Base-by-base conservation (phyloP, 2,888 invertebrate genomes). In the Lepeophtheirus nordmannii region DNA sequence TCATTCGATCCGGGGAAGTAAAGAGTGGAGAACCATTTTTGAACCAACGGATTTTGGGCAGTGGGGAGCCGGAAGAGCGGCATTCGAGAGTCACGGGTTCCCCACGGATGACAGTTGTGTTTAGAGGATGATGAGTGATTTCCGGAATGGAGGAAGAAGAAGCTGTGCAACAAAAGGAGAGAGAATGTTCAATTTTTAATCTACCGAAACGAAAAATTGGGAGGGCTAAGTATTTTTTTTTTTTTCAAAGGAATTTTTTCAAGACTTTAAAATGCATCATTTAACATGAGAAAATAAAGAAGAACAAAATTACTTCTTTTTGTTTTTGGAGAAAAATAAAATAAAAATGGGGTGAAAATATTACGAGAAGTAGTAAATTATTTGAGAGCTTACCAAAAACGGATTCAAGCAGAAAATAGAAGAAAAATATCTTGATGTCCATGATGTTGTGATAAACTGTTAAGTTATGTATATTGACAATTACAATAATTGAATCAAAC, bases 21-120 rank as follows among this genome's bases (percentile, higher is more conserved):
- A 72, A 72, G 37, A 68, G 58, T 58, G 83, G 85, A 70, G 85
- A 82, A 37, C 92, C 92, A 78, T 94, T 90, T 75, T 84, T 83
- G 80, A 85, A 94, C 96, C 96, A 97, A 73, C 87, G 87, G 75
- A 96, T 91, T 69, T 82, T 82, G 9, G 94, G 93, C 72, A 87
- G 86, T 2, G 90, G 90, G 72, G 88, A 86, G 69, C 94, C 96
- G 76, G 93, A 93, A 14, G 94, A 96, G 73, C 92, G 92, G 78
- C 97, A 97, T 76, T 94, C 90, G 71, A 97, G 81, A 68, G 96
- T 97, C 68, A 92, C 94, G 57, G 97, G 96, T 74, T 96, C 93
- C 76, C 93, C 92, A 77, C 90, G 88, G 68, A 91, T 90, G 53
- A 96, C 94, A 72, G 91, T 87, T 71, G 91, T 87, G 80, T 97